Evolutionary conservation across 2,113 vertebrate species (phyloP).

Genomic region (Cyphotilapia sp.): DNA sequence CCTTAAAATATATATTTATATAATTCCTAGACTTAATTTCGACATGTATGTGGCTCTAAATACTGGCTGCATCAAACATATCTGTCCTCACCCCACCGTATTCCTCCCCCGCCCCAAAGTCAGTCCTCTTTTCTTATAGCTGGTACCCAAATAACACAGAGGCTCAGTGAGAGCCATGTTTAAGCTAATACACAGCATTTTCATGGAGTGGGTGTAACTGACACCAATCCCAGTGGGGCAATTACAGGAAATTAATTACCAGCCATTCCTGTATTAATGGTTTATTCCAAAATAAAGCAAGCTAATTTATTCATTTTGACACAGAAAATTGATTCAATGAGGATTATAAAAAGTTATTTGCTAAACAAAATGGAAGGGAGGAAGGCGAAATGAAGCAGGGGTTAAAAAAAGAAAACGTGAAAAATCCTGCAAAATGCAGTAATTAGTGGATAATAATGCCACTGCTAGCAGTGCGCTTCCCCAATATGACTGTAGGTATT

Average conservation of each 20-base stretch:
- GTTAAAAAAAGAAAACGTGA: conserved; percentile 68
- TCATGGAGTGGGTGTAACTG: conserved; percentile 63
- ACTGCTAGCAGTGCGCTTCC: conserved; percentile 15
- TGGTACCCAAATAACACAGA: conserved; percentile 28
- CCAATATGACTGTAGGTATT: conserved; percentile 47
- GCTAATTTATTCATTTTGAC: conserved; percentile 69
- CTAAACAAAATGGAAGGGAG: conserved; percentile 60
- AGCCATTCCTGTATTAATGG: conserved; percentile 68
- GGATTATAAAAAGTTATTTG: conserved; percentile 72
- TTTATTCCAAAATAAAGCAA: conserved; percentile 72
- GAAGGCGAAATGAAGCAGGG: conserved; percentile 50
- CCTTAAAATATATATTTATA: not conserved
- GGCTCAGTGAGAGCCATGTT: conserved; percentile 45
- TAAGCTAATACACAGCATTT: conserved; percentile 64
- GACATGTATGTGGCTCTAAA: not conserved
- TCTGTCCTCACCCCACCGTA: not conserved
- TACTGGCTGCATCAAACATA: conserved; percentile 1
- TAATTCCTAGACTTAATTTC: conserved; percentile 9
- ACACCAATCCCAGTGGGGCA: conserved; percentile 70
- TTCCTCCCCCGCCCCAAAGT: not conserved
- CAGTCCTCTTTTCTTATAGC: not conserved
- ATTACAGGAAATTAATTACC: conserved; percentile 75
- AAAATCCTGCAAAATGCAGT: conserved; percentile 59
- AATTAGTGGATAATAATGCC: conserved; percentile 60
- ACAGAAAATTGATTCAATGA: conserved; percentile 67